phyloP scores from a whole-genome alignment of 2,797 vertebrate species.

The Lepus townsendii region DNA sequence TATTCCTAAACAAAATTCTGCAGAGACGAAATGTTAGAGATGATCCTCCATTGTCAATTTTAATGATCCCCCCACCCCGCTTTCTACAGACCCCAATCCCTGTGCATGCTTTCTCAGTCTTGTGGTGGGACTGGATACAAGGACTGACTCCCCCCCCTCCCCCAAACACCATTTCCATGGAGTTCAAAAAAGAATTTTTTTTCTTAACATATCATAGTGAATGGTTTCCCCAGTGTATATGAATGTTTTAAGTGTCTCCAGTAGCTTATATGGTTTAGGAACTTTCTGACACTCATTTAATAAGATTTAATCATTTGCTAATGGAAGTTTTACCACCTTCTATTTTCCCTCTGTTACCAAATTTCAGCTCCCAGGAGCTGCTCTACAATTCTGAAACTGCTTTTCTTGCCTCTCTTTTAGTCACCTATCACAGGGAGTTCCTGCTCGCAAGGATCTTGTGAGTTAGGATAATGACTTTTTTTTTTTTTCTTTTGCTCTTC shows the following conservation, averaged over 20 bases:
- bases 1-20: slow-evolving; percentile 86
- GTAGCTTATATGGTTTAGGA: slow-evolving; percentile 89
- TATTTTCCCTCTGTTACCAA: slow-evolving; percentile 78
- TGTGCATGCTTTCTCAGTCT: slow-evolving; percentile 89
- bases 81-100: slow-evolving; percentile 73
- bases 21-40: slow-evolving; percentile 86
- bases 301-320: slow-evolving; percentile 88
- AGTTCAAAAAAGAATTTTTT: slow-evolving; percentile 73
- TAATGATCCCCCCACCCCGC: slow-evolving; percentile 68
- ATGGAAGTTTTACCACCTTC: slow-evolving; percentile 83
- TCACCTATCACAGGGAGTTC: slow-evolving; percentile 86
- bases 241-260: slow-evolving; percentile 89
- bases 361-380: slow-evolving; percentile 82
- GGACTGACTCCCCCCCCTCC: slow-evolving; percentile 63
- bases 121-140: slow-evolving; percentile 87
- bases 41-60: slow-evolving; percentile 84
- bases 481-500: slow-evolving; percentile 84
- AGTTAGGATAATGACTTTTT: slow-evolving; percentile 82
- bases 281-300: slow-evolving; percentile 85
- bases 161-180: slow-evolving; percentile 84
- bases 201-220: slow-evolving; percentile 87
- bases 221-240: slow-evolving; percentile 89
- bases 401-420: slow-evolving; percentile 86
- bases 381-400: slow-evolving; percentile 84
- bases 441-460: slow-evolving; percentile 87